Base-by-base conservation (phyloP, 2,888 invertebrate species). In the Aphrophora alni region DNA sequence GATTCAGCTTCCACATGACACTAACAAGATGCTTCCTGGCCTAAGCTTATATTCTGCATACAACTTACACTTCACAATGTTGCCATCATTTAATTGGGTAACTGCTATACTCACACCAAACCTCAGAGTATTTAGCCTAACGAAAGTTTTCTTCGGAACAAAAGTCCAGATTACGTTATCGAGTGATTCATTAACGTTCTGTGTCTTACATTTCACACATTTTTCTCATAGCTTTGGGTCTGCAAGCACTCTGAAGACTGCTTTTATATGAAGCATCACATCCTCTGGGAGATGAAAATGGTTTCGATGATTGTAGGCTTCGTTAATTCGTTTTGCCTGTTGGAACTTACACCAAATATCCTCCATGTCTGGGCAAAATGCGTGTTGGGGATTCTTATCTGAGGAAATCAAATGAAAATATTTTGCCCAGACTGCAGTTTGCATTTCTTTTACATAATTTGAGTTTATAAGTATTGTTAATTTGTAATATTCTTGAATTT, bases 101-200 rank as follows among this genome's bases (percentile, higher is more conserved):
- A 80, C 25, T 14, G 75, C 68, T 27, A 74, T n/a, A 75, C 44
- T 74, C 21, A 78, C 78, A 72, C 78, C 78, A 4, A 78, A 71
- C 24, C 38, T 38, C 3, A 72, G 27, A 3, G 75, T 75, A 51
- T 25, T 44, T n/a, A 44, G 38, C 26, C 38, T 8, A 12, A 78
- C 78, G 72, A 78, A 78, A 28, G 25, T 73, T 72, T 8, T 21
- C 27, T 78, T 78, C 0, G 78, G 78, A 38, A 73, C 7, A 8
- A 5, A 33, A 0, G 68, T 73, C 79, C 79, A 80, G 14, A 80
- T 80, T 14, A 80, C 73, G 33, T 80, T 80, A 33, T 75, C 68
- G 1, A 75, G 38, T 3, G 75, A 80, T 25, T 80, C 79, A 51
- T 59, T 68, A 0, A 27, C 10, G 21, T 75, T 80, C 59, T 80